These are phyloP conservation scores for Cyprinella venusta DNA, from an alignment of 2,797 vertebrate genomes.

Conservation along the genomic window DNA sequence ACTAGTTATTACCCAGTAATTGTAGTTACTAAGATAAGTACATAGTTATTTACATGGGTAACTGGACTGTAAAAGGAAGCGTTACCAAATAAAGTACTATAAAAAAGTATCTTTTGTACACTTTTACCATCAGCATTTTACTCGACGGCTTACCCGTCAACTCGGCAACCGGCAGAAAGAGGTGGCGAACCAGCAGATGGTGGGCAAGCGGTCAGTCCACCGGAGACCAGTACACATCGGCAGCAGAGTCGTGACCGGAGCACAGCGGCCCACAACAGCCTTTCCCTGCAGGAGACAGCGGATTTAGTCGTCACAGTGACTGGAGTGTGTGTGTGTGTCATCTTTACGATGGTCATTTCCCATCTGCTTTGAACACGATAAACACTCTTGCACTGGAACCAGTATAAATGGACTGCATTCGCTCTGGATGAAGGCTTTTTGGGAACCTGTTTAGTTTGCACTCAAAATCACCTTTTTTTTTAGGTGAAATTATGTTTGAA, in stretches of 20 bases:
- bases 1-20: too few species aligned
- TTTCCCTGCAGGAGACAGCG: constrained; percentile 49
- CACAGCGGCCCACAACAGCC: constrained; percentile 25
- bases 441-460: background rate
- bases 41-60: too few species aligned
- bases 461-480: background rate
- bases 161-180: constrained; percentile 30
- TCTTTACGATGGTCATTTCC: constrained; percentile 67
- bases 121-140: constrained; percentile 22
- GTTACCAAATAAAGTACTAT: too few species aligned
- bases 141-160: background rate
- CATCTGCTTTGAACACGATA: constrained; percentile 73
- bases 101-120: background rate
- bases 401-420: background rate
- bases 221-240: constrained; percentile 51
- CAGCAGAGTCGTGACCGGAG: constrained; percentile 51
- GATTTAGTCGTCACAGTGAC: constrained; percentile 70
- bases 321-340: constrained; percentile 70
- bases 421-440: background rate
- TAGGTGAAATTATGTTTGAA: background rate
- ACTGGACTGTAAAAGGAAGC: too few species aligned
- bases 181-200: constrained; percentile 42
- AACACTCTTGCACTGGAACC: background rate
- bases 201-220: constrained; percentile 36
- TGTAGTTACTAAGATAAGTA: too few species aligned